These are phyloP conservation scores for Anhinga rufa DNA, from an alignment of 2,113 vertebrate genomes.

Conservation along the genomic window DNA sequence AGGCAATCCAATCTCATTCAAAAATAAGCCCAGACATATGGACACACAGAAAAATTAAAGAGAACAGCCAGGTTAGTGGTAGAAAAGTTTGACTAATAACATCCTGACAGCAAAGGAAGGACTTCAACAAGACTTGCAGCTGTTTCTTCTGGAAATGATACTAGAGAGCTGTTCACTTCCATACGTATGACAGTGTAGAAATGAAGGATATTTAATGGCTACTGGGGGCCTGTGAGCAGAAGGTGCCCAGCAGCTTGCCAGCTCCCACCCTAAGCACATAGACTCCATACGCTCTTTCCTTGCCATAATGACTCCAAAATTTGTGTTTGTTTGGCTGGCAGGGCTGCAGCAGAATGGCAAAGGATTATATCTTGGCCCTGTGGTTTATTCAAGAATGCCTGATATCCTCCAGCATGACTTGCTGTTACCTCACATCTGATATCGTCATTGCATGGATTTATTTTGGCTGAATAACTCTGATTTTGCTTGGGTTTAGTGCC, in stretches of 20 bases:
- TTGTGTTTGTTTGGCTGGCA: slow-evolving; percentile 37
- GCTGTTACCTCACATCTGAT: slow-evolving; percentile 67
- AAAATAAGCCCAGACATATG: neutral
- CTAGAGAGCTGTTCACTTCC: neutral
- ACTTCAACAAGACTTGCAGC: neutral
- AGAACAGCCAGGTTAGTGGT: neutral
- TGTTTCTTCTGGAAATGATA: neutral
- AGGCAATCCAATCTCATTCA: neutral
- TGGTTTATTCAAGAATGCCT: slow-evolving; percentile 61
- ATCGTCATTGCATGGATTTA: slow-evolving; percentile 59
- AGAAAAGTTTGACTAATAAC: neutral
- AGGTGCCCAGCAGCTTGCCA: slow-evolving; percentile 19
- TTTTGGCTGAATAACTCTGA: slow-evolving; percentile 59
- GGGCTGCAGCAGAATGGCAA: neutral
- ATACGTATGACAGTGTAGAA: neutral
- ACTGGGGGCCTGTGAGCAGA: neutral
- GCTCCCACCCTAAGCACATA: neutral
- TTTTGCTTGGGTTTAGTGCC: slow-evolving; percentile 55
- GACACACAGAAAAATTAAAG: neutral
- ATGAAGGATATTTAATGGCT: neutral
- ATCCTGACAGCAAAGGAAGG: neutral
- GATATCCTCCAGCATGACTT: slow-evolving; percentile 57
- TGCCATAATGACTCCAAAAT: neutral
- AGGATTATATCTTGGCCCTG: slow-evolving; percentile 23
- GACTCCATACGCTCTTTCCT: neutral